Base-by-base conservation (phyloP, 2,888 invertebrate genomes). In the Caenorhabditis auriculariae region DNA sequence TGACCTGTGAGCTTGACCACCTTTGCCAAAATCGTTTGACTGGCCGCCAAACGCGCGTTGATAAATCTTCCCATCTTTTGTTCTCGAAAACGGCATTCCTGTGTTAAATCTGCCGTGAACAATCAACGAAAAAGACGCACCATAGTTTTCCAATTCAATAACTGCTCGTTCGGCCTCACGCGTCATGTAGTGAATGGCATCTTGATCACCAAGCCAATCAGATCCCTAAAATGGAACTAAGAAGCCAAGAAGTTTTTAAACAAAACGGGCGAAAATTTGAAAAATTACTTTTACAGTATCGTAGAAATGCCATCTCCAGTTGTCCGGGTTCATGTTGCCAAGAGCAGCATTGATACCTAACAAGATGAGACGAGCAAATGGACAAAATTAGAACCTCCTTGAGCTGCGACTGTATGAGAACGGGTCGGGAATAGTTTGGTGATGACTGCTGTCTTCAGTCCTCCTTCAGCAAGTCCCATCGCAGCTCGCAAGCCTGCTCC, bases 11-110 rank as follows among this genome's bases (percentile, higher is more conserved):
- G 78, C 78, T 51, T 78, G 78, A 0, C 96, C 96, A 24, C 96
- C 98, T 84, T 94, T 93, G 51, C 98, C 98, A 82, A 89, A 98
- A 82, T 98, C 89, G 57, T 94, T 87, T 38, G 93, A 93, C 84
- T 98, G 96, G 1, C 98, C 98, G 60, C 98, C 98, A 82, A 98
- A 99, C 15, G 98, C 96, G 66, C 98, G 87, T 85, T 98, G 98
- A 83, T 98, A 98, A 81, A 98, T 96, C 85, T 90, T 93, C 47
- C 90, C 98, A 61, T 95, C 94, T 17, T 88, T 86, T 0, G 96
- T 93, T 66, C 98, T 88, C 51, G 95, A 96, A 86, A 98, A 99
- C 4, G 78, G 78, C 69, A 69, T 69, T 42, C 68, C 62, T 54
- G 26, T 5, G 44, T 15, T 7, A 7, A 5, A 28, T 23, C 12